A percentile compares a stretch with the other conserved stretches of the same genome.
Evolutionary conservation across 2,888 invertebrate genomes (phyloP).

Genomic region (Microplitis deprimator): DNA sequence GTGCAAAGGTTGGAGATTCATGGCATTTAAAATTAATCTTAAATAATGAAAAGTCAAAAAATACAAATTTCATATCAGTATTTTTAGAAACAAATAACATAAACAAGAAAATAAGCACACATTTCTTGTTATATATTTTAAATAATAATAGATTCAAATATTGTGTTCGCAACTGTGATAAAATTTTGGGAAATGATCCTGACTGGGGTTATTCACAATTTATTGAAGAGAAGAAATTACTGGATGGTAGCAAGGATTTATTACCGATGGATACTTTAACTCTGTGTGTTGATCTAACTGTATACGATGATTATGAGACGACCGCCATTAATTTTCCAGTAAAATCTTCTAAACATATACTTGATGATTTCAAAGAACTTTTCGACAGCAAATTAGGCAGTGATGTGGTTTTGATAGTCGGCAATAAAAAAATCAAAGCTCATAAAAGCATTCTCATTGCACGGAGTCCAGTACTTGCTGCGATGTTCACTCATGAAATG

Average conservation of each 20-base stretch:
- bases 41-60: neutral
- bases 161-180: neutral
- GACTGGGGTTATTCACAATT: neutral
- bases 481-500: slow-evolving; percentile 16
- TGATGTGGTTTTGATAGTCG: slow-evolving; percentile 17
- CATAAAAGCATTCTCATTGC: slow-evolving; percentile 14
- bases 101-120: neutral
- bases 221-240: neutral
- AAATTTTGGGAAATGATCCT: neutral
- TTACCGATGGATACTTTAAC: neutral
- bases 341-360: neutral
- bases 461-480: slow-evolving; percentile 6
- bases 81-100: neutral
- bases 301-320: neutral
- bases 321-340: neutral
- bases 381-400: neutral
- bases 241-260: neutral
- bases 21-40: neutral
- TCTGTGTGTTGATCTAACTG: neutral
- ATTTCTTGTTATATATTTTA: neutral
- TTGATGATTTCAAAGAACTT: neutral
- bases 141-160: neutral
- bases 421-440: slow-evolving; percentile 5
- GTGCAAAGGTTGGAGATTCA: neutral
- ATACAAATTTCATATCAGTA: neutral